Evolutionary conservation across 2,797 vertebrate species (phyloP).

Genomic region (Enteromius paludinosus): DNA sequence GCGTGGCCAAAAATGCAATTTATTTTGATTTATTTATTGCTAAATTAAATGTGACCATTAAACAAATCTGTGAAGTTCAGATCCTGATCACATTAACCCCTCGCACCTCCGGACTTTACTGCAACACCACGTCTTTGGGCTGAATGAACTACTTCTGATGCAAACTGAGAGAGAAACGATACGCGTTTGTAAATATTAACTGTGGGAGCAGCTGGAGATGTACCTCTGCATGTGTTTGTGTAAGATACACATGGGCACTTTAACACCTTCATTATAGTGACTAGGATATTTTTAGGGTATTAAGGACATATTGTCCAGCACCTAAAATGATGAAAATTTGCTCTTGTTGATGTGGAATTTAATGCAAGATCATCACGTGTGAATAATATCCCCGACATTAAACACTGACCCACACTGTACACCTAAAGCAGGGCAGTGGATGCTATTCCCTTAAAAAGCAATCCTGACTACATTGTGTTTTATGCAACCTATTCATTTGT

Average conservation of each 20-base stretch:
- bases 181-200: conserved; percentile 28
- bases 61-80: neutral
- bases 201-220: conserved; percentile 32
- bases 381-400: conserved; percentile 1
- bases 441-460: conserved; percentile 17
- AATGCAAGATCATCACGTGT: conserved; percentile 13
- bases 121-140: neutral
- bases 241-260: conserved; percentile 41
- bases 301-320: conserved; percentile 42
- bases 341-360: conserved; percentile 7
- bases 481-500: conserved; percentile 41
- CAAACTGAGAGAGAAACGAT: conserved; percentile 2
- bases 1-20: neutral
- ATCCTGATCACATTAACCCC: neutral
- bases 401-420: conserved; percentile 20
- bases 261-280: conserved; percentile 25
- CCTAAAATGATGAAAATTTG: neutral
- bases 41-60: neutral
- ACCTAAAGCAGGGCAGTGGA: conserved; percentile 26
- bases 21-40: neutral
- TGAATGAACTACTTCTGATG: conserved; percentile 1
- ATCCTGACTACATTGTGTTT: conserved; percentile 17
- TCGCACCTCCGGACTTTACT: conserved; percentile 10
- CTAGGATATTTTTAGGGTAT: conserved; percentile 4
- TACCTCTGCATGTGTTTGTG: conserved; percentile 42